Percentiles rank a stretch among this genome's conserved stretches.
These are phyloP conservation scores for Chirona hameri DNA, from an alignment of 2,888 invertebrate species.

Conservation along the genomic window DNA sequence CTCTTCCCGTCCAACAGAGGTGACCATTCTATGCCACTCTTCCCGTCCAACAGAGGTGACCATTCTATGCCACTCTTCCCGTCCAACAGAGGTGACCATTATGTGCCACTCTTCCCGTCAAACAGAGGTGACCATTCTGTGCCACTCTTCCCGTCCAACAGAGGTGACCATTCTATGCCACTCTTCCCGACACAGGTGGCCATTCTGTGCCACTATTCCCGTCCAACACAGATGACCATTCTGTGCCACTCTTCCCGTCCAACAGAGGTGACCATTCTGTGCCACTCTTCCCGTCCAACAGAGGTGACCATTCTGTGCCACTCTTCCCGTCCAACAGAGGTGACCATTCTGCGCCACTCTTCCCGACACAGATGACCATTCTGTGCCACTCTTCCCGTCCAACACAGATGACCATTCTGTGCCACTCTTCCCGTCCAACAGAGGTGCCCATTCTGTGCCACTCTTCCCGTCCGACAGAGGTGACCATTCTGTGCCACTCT, in stretches of 20 bases:
- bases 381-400: too few relatives aligned
- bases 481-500: constrained; percentile 9
- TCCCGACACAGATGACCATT: constrained; percentile 54
- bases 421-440: constrained; percentile 42
- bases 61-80: constrained; percentile 37
- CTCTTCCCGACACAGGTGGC: too few relatives aligned
- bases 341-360: constrained; percentile 10
- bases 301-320: too few relatives aligned
- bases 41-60: too few relatives aligned
- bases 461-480: too few relatives aligned
- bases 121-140: background rate
- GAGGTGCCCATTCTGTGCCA: too few relatives aligned
- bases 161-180: too few relatives aligned
- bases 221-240: constrained; percentile 61
- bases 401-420: background rate
- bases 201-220: constrained; percentile 36
- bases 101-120: too few relatives aligned
- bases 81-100: constrained; percentile 61
- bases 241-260: too few relatives aligned
- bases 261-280: background rate
- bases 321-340: too few relatives aligned
- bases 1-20: constrained; percentile 52
- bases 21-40: too few relatives aligned
- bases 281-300: constrained; percentile 42
- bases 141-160: constrained; percentile 42